Conservation (phyloP, 2,113 vertebrate species). For the Scartelaos histophorus region DNA sequence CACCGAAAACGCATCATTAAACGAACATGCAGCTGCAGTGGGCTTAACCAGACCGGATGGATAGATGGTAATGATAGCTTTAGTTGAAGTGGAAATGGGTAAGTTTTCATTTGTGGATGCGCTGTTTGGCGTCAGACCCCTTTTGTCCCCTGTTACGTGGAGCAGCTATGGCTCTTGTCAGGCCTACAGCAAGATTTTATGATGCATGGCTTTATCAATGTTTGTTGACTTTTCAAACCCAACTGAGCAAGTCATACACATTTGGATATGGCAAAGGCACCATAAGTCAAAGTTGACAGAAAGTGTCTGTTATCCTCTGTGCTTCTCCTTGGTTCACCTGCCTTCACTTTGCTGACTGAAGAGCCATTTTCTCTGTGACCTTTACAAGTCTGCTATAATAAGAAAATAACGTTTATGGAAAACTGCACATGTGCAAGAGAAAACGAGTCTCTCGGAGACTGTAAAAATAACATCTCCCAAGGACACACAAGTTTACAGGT, state of each 20-base stretch:
- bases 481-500: neutral
- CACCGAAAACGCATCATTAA: constrained; percentile 67
- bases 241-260: constrained; percentile 15
- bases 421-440: constrained; percentile 28
- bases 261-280: constrained; percentile 25
- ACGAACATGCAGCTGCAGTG: constrained; percentile 16
- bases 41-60: constrained; percentile 35
- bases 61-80: constrained; percentile 43
- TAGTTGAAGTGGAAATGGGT: constrained; percentile 22
- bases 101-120: constrained; percentile 11
- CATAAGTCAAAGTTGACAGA: constrained; percentile 36
- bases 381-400: constrained; percentile 43
- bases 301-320: constrained; percentile 33
- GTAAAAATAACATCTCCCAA: constrained; percentile 23
- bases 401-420: constrained; percentile 51
- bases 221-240: constrained; percentile 50
- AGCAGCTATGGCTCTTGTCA: constrained; percentile 6
- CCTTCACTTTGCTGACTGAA: constrained; percentile 30
- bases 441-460: constrained; percentile 10
- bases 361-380: constrained; percentile 45
- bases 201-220: constrained; percentile 19
- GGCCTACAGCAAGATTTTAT: constrained; percentile 11
- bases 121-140: constrained; percentile 17
- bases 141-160: constrained; percentile 28
- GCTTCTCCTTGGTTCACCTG: constrained; percentile 44